Evolutionary conservation across 1,140 invertebrate genomes (phyloP), one percentile per base, ranked within the genome.

Genomic region (Apolygus lucorum): DNA sequence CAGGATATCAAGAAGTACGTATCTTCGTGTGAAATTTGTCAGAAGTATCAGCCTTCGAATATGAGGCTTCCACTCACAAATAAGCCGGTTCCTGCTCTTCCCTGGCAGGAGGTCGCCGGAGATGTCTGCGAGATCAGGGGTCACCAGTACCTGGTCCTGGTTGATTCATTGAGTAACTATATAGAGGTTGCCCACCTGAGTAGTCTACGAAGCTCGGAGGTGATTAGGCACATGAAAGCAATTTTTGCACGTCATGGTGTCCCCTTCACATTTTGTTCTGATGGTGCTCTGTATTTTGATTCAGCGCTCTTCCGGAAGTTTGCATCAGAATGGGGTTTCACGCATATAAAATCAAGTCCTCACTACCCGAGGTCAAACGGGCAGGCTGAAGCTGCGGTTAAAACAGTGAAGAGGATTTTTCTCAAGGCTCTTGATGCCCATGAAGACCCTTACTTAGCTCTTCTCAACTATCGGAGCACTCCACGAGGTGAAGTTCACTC

Each of bases 1-100:
- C 68, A 63, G 42, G 73, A 76, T 28, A 77, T 78, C 27, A 75
- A 78, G 71, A 29, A 73, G 13, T 52, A 74, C 11, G 75, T 73
- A 8, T 67, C 62, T 68, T 63, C 62, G 22, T 78, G 76, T 69
- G 2, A 63, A 63, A 63, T 62, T 2, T 77, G 76, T 69, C 42
- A 49, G n/a, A 11, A 11, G 11, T 64, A 27, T 26, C 25, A 14
- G 14, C 63, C 63, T 22, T 4, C 13, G n/a, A 67, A 67, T 49
- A 29, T 67, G 34, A 67, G 34, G 49, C 22, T 52, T 2, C 24
- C 49, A 52, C 25, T 54, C 22, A 52, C 29, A 21, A 26, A 68
- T 26, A 68, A 49, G 24, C 14, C 25, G 17, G 67, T 68, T 8
- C 67, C 67, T n/a, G 24, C 13, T 2, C 54, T 54, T 11, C 67